These are phyloP conservation scores for Nomada ferruginata DNA, from an alignment of 2,888 invertebrate species.

Conservation along the genomic window DNA sequence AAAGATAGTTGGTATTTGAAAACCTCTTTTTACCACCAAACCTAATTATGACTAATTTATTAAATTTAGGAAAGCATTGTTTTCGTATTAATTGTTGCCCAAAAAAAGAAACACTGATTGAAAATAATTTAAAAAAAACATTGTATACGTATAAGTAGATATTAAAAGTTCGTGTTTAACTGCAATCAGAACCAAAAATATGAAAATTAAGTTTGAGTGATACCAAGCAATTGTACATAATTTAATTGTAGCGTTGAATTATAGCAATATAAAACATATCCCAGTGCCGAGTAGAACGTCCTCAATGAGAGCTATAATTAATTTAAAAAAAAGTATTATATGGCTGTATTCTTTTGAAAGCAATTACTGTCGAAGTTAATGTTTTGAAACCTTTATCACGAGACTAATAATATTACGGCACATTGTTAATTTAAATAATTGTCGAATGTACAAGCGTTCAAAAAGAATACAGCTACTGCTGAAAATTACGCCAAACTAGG, in stretches of 20 bases:
- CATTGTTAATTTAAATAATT: conserved; percentile 1
- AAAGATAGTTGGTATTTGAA: not conserved
- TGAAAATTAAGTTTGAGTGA: conserved; percentile 15
- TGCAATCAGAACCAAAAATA: conserved; percentile 1
- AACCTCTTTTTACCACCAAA: not conserved
- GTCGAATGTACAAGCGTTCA: conserved; percentile 7
- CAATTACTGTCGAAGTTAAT: conserved; percentile 3
- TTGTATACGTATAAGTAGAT: not conserved
- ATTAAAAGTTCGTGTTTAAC: conserved; percentile 2
- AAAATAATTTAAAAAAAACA: conserved; percentile 5
- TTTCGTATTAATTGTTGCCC: not conserved
- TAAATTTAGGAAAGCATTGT: not conserved
- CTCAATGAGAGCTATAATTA: conserved; percentile 31
- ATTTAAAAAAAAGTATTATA: conserved; percentile 33
- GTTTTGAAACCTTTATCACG: conserved; percentile 8
- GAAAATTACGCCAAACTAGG: conserved; percentile 46
- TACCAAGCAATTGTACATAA: conserved; percentile 17
- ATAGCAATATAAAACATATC: conserved; percentile 74
- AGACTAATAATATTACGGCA: not conserved
- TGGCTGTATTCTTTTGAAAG: conserved; percentile 47
- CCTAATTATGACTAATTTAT: conserved; percentile 3
- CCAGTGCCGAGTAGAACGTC: conserved; percentile 49
- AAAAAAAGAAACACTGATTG: not conserved
- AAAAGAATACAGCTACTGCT: conserved; percentile 38
- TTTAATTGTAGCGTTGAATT: conserved; percentile 47